phyloP scores from a whole-genome alignment of 64 coral and sea anemone species.

The Montipora cactus region DNA sequence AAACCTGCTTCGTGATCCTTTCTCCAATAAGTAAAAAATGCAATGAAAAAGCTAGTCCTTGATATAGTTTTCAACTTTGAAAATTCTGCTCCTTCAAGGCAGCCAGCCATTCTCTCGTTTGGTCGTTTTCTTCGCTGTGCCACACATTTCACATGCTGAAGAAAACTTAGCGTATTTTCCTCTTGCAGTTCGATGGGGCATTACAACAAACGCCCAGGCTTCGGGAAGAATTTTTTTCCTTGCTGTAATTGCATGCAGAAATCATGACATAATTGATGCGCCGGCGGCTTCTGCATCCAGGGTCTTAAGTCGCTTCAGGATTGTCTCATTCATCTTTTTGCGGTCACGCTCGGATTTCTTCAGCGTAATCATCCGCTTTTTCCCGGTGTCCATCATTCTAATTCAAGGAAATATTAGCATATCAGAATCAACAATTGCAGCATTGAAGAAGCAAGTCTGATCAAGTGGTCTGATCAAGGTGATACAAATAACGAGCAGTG shows the following conservation, averaged over 20 bases:
- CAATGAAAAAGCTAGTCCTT: too few species aligned
- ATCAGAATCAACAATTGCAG: not conserved
- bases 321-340: conserved; percentile 95
- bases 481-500: too few species aligned
- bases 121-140: not conserved
- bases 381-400: conserved; percentile 93
- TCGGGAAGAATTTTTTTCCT: not conserved
- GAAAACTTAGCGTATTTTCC: not conserved
- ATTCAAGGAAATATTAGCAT: not conserved
- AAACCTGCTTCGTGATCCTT: too few species aligned
- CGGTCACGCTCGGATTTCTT: conserved; percentile 92
- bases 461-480: not conserved
- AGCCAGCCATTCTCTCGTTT: not conserved
- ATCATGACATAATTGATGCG: conserved; percentile 20
- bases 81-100: not conserved
- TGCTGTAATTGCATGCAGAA: not conserved
- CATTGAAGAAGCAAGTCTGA: not conserved
- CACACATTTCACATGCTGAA: not conserved
- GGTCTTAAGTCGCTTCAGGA: conserved; percentile 72
- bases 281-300: conserved; percentile 77
- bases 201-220: not conserved
- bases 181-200: not conserved
- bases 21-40: too few species aligned
- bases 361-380: conserved; percentile 81
- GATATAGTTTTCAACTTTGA: too few species aligned